Conservation (phyloP, 2,113 vertebrate genomes). For the Coracopsis vasa region DNA sequence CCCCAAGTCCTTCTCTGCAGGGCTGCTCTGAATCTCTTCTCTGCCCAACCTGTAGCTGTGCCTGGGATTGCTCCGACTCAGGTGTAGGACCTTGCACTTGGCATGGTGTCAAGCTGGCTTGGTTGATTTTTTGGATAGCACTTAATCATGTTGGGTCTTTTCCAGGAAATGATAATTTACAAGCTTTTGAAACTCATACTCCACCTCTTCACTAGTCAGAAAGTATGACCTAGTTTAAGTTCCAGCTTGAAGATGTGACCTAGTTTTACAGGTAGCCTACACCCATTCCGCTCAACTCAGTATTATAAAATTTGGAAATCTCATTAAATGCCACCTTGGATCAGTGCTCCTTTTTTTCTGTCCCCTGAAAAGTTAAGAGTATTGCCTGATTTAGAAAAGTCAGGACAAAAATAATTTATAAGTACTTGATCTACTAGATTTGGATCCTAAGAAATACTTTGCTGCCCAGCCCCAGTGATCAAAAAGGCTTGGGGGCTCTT, state of each 20-base stretch:
- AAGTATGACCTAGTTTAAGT: constrained; percentile 54
- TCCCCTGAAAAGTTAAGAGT: neutral
- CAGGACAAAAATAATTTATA: neutral
- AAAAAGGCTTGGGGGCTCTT: neutral
- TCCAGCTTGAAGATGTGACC: constrained; percentile 47
- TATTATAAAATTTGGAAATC: neutral
- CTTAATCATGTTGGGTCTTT: neutral
- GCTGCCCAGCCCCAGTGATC: rapidly evolving
- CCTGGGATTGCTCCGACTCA: too few relatives aligned
- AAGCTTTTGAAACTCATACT: constrained; percentile 31
- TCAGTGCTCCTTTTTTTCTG: neutral
- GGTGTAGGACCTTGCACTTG: too few relatives aligned
- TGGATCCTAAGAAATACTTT: neutral
- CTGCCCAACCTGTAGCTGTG: too few relatives aligned
- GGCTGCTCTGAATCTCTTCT: too few relatives aligned
- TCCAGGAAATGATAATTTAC: constrained; percentile 45
- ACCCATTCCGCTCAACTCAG: neutral
- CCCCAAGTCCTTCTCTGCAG: too few relatives aligned
- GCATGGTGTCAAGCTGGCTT: neutral
- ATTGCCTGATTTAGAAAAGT: neutral
- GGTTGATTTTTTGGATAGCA: constrained; percentile 56
- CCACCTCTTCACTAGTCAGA: constrained; percentile 47
- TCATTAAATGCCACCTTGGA: neutral
- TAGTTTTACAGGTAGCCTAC: constrained; percentile 41
- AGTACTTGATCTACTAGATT: neutral